A percentile compares a stretch with the other conserved stretches of the same genome.
Evolutionary conservation across 2,888 invertebrate genomes (phyloP).

Genomic region (Digitonthophagus gazella): DNA sequence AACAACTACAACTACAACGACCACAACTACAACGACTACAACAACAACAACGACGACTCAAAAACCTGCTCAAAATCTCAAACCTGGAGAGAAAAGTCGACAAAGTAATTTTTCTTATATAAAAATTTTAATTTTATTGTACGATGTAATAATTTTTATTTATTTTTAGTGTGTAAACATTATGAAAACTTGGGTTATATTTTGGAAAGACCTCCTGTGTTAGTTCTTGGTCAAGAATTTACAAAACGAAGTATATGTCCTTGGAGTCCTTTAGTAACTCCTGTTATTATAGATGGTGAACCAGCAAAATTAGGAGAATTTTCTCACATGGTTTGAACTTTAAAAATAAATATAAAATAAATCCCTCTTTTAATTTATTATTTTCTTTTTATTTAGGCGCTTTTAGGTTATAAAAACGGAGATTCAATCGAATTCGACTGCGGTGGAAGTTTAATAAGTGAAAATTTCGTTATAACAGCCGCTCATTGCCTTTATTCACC

Average conservation of each 20-base stretch:
- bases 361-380: not conserved
- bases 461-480: conserved; percentile 61
- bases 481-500: conserved; percentile 56
- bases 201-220: conserved; percentile 10
- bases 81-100: conserved; percentile 19
- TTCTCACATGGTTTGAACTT: conserved; percentile 36
- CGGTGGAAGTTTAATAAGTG: conserved; percentile 62
- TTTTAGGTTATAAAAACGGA: conserved; percentile 37
- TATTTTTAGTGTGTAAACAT: conserved; percentile 37
- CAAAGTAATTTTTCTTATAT: conserved; percentile 13
- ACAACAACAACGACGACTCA: conserved; percentile 5
- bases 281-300: conserved; percentile 10
- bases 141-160: not conserved
- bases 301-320: conserved; percentile 33
- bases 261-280: conserved; percentile 1
- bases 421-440: conserved; percentile 53
- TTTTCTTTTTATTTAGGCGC: conserved; percentile 35
- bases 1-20: not conserved
- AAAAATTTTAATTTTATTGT: not conserved
- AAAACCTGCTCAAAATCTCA: too few relatives aligned
- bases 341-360: not conserved
- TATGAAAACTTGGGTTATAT: conserved; percentile 31
- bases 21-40: conserved; percentile 5
- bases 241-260: conserved; percentile 43
- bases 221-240: conserved; percentile 37